Percentiles rank a stretch among this genome's conserved stretches.
Evolutionary conservation across 2,797 vertebrate genomes (phyloP).

Genomic region (Microctenopoma steveboyesi): DNA sequence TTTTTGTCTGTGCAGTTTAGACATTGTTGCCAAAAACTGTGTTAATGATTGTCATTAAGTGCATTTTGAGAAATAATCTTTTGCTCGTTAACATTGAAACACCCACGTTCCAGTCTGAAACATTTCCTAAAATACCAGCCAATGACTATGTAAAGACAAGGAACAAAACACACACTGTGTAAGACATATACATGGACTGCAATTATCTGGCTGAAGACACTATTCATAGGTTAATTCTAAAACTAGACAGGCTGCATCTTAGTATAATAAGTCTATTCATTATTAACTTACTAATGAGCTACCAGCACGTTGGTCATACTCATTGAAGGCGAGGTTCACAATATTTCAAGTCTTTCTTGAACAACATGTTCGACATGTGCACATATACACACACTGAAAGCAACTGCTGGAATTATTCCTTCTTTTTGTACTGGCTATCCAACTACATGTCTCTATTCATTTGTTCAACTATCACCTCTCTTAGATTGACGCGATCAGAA

Average conservation of each 20-base stretch:
- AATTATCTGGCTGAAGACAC: not conserved
- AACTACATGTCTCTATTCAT: no score
- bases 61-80: not conserved
- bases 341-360: no score
- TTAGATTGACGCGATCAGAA: not conserved
- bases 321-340: no score
- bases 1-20: not conserved
- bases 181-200: slow-evolving; percentile 20
- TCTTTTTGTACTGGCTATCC: no score
- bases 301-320: no score
- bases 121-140: not conserved
- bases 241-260: no score
- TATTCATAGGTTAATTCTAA: not conserved
- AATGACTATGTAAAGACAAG: not conserved
- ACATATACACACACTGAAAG: no score
- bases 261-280: no score
- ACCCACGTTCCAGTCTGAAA: not conserved
- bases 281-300: no score
- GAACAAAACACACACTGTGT: no score
- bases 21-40: slow-evolving; percentile 22
- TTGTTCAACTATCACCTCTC: not conserved
- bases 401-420: no score
- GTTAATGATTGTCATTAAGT: slow-evolving; percentile 12
- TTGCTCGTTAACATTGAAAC: not conserved
- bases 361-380: no score